Percentiles rank a stretch among this genome's conserved stretches.
phyloP scores from a whole-genome alignment of 2,888 invertebrate species.

The Thymelicus lineola region DNA sequence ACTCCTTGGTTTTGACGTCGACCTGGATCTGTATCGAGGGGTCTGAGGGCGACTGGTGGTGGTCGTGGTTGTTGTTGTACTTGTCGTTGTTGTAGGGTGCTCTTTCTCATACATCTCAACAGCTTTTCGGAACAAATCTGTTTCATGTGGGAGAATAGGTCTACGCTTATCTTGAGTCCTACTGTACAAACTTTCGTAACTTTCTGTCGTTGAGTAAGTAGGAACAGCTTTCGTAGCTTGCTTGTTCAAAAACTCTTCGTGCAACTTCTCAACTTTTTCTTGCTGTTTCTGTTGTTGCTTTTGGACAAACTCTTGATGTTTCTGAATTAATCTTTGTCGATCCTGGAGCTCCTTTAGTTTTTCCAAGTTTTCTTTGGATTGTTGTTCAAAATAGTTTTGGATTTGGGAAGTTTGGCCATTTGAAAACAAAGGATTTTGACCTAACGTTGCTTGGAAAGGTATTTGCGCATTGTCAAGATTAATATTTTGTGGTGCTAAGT shows the following conservation, averaged over 20 bases:
- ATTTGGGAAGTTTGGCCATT: slow-evolving; percentile 82
- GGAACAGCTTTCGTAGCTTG: slow-evolving; percentile 88
- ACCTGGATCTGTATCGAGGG: slow-evolving; percentile 65
- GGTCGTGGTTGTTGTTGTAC: slow-evolving; percentile 88
- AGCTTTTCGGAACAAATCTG: slow-evolving; percentile 87
- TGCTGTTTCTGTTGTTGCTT: slow-evolving; percentile 92
- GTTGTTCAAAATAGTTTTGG: slow-evolving; percentile 85
- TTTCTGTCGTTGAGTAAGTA: slow-evolving; percentile 78
- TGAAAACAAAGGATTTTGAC: slow-evolving; percentile 74
- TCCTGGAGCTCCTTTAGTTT: slow-evolving; percentile 89
- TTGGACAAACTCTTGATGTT: slow-evolving; percentile 91
- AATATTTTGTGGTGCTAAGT: slow-evolving; percentile 69
- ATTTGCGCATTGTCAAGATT: slow-evolving; percentile 69
- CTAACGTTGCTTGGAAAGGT: slow-evolving; percentile 69
- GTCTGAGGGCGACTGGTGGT: slow-evolving; percentile 73
- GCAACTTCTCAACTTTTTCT: slow-evolving; percentile 90
- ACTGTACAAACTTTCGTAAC: slow-evolving; percentile 69
- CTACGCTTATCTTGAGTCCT: slow-evolving; percentile 74
- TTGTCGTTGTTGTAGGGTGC: slow-evolving; percentile 88
- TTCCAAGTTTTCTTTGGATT: slow-evolving; percentile 86
- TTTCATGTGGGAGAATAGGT: slow-evolving; percentile 87
- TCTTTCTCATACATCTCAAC: slow-evolving; percentile 88
- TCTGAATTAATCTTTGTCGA: slow-evolving; percentile 89
- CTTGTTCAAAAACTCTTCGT: slow-evolving; percentile 88
- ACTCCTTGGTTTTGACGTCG: slow-evolving; percentile 67